phyloP scores from a whole-genome alignment of 2,113 vertebrate genomes.

The Coreoperca whiteheadi region DNA sequence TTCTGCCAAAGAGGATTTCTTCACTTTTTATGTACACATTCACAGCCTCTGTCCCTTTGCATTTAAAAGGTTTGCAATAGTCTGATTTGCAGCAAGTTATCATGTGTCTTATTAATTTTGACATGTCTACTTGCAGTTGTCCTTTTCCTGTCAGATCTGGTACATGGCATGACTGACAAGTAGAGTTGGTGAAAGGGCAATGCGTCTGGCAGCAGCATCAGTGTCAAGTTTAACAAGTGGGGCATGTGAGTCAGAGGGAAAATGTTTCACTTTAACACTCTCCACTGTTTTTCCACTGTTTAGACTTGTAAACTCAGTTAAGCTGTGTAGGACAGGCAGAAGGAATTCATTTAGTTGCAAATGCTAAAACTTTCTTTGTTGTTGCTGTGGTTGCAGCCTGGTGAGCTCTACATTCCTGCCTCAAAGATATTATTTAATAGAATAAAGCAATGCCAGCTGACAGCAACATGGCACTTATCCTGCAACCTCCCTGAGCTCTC shows the following conservation, averaged over 20 bases:
- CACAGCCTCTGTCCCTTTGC: not conserved
- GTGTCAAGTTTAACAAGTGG: constrained; percentile 36
- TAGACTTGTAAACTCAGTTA: constrained; percentile 24
- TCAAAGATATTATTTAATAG: not conserved
- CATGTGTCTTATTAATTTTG: not conserved
- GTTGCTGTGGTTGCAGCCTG: constrained; percentile 9
- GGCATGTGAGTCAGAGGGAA: constrained; percentile 60
- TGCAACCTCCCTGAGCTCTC: constrained; percentile 1
- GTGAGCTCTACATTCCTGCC: constrained; percentile 2
- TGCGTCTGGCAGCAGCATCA: constrained; percentile 11
- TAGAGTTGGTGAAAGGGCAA: not conserved
- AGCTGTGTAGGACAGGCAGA: not conserved
- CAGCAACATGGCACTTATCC: not conserved
- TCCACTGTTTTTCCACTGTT: constrained; percentile 33
- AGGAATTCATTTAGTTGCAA: constrained; percentile 11
- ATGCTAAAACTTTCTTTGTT: not conserved
- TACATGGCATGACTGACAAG: not conserved
- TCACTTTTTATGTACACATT: not conserved
- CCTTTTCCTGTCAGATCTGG: constrained; percentile 1
- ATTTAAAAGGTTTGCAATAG: no score
- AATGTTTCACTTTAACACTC: constrained; percentile 16
- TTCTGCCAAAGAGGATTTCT: not conserved
- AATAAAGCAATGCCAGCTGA: not conserved
- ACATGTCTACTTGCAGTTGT: not conserved
- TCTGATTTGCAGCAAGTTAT: not conserved